Conservation (phyloP, 2,888 invertebrate genomes). For the Dryobotodes eremita region DNA sequence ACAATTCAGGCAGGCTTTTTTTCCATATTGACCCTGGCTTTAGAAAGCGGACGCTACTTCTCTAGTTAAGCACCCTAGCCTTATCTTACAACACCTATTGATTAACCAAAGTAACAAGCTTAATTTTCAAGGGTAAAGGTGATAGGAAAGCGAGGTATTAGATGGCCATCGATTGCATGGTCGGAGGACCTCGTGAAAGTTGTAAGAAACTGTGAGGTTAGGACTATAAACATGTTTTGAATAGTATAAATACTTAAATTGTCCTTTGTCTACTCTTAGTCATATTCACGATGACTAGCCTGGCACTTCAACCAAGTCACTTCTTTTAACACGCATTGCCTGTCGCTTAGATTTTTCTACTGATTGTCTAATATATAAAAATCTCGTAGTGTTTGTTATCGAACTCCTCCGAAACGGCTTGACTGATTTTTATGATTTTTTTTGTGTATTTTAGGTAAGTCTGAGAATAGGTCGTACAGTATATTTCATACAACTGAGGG, state of each 20-base stretch:
- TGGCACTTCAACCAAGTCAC: neutral
- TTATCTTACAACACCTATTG: conserved; percentile 11
- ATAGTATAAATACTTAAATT: too few relatives aligned
- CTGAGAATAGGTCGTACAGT: too few relatives aligned
- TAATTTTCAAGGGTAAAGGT: conserved; percentile 12
- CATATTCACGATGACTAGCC: neutral
- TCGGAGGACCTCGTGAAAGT: neutral
- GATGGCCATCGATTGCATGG: neutral
- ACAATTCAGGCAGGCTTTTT: neutral
- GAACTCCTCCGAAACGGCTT: too few relatives aligned
- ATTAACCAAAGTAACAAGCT: neutral
- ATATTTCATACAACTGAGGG: too few relatives aligned
- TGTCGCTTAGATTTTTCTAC: too few relatives aligned
- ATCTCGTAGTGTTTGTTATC: too few relatives aligned
- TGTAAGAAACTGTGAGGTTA: neutral
- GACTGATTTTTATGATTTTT: too few relatives aligned
- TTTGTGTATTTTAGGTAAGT: too few relatives aligned
- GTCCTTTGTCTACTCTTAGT: neutral
- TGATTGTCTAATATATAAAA: too few relatives aligned
- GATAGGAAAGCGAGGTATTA: neutral
- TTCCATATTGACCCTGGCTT: conserved; percentile 21
- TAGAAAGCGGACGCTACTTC: conserved; percentile 21
- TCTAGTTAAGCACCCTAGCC: conserved; percentile 14
- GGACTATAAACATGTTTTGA: neutral
- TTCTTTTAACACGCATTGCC: neutral